Evolutionary conservation across 2,113 vertebrate genomes (phyloP), one percentile per base, ranked within the genome.

Genomic region (Ophiodon elongatus): DNA sequence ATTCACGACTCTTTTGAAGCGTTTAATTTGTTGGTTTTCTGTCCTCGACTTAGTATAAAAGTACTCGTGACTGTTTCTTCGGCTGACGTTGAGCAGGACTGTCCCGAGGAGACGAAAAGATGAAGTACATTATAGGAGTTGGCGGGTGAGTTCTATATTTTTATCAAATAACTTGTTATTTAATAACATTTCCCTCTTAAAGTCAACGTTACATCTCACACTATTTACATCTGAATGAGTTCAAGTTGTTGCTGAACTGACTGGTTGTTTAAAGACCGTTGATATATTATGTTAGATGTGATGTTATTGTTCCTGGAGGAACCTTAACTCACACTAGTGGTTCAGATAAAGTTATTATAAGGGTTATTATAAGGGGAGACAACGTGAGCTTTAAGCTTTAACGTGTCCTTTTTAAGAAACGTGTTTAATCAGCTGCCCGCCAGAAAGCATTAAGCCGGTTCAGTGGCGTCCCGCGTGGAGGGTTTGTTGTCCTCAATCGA

Each of bases 41-140:
- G 15, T 50, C 23, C 7, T 43, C 31, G 2, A 1, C 4, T 9
- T 31, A 11, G 3, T 57, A 1, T 14, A 27, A 66, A 57, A 25
- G 2, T 8, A 4, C 35, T 33, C 1, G n/a, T 17, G 8, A 52
- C 2, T 37, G 21, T 72, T 78, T 73, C 31, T 76, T 77, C 31
- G 41, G 17, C 6, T 39, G 65, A 52, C 52, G 4, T n/a, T 27
- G 23, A 81, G 23, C 27, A 15, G 71, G 39, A 47, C 69, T 29
- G 31, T 1, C 23, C 10, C 63, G 25, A 80, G 70, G 70, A 56
- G 23, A 69, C 13, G 80, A 74, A 23, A 81, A 75, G 14, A 96
- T 96, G 96, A 96, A 95, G 52, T 95, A 92, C 84, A 95, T 96
- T 19, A 95, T 96, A 85, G 96, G 95, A 93, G 93, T 96, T 66